Evolutionary conservation across 2,113 vertebrate genomes (phyloP), one percentile per base, ranked within the genome.

Genomic region (Phocoena phocoena): DNA sequence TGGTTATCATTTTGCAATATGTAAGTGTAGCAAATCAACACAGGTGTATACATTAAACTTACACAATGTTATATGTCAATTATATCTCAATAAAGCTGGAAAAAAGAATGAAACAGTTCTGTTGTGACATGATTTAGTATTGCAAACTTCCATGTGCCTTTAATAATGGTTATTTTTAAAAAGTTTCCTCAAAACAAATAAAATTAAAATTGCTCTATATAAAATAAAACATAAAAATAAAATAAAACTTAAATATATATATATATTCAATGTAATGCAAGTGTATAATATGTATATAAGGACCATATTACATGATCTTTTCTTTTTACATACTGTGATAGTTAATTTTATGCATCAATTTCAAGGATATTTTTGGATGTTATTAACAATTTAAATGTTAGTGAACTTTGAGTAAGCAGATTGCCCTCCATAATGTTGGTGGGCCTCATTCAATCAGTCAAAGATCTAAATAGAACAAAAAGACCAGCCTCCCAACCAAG

Each of bases 91-190:
- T 70, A 93, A 87, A 87, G 8, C 47, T 93, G 10, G 73, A 87
- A 79, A 90, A 92, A 95, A 82, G 47, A 80, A 65, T 74, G 12
- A 50, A 41, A 74, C 80, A 9, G 14, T 58, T 88, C 36, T 81
- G 4, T 23, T 90, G 36, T 86, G 31, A 33, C 50, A 41, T 68
- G 47, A n/a, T 47, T 89, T 90, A 90, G 38, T 81, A 74, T 14
- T 92, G 1, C 10, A 44, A 88, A 79, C 6, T 79, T 70, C 70
- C 58, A 74, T 50, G 2, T 91, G 36, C 8, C 26, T 77, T 77
- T 90, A 95, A 77, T 91, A 87, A 77, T 90, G 50, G 20, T 70
- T 38, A 96, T 83, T 20, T 91, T 83, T 11, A 20, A 91, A 5
- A 65, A 82, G 58, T 70, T 55, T 97, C 18, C 25, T 91, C n/a